Conservation (phyloP, 2,113 vertebrate genomes). For the Zootoca vivipara region DNA sequence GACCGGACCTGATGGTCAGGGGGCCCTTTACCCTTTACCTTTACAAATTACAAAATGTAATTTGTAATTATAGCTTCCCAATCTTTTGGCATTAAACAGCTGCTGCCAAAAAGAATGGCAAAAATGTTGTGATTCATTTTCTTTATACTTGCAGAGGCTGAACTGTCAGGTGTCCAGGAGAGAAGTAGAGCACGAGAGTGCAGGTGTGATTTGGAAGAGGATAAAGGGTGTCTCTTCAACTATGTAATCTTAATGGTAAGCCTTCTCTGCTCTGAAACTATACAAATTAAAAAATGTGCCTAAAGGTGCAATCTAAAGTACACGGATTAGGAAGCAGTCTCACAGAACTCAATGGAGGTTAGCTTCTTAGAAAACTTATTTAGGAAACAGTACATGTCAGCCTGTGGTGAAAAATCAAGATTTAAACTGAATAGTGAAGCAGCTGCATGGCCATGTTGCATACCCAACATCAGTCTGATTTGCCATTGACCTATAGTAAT, state of each 20-base stretch:
- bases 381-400: neutral
- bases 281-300: neutral
- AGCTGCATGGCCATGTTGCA: neutral
- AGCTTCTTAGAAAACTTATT: neutral
- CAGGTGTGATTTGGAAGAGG: slow-evolving; percentile 6
- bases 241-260: slow-evolving; percentile 2
- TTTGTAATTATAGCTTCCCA: neutral
- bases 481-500: neutral
- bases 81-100: slow-evolving; percentile 25
- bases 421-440: neutral
- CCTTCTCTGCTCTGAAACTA: slow-evolving; percentile 5
- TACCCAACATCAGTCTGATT: neutral
- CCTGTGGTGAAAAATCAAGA: neutral
- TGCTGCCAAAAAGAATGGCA: neutral
- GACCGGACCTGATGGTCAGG: too few species aligned
- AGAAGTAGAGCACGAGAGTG: slow-evolving; percentile 24
- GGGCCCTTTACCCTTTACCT: too few species aligned
- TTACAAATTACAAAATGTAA: slow-evolving; percentile 19
- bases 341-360: neutral
- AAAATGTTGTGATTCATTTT: neutral
- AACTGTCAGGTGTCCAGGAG: neutral
- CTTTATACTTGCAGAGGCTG: slow-evolving; percentile 1
- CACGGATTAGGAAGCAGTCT: neutral
- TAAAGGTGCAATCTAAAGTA: neutral
- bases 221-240: neutral